Evolutionary conservation across 2,113 vertebrate species (phyloP), one percentile per base, ranked within the genome.

Genomic region (Ptilonorhynchus violaceus): DNA sequence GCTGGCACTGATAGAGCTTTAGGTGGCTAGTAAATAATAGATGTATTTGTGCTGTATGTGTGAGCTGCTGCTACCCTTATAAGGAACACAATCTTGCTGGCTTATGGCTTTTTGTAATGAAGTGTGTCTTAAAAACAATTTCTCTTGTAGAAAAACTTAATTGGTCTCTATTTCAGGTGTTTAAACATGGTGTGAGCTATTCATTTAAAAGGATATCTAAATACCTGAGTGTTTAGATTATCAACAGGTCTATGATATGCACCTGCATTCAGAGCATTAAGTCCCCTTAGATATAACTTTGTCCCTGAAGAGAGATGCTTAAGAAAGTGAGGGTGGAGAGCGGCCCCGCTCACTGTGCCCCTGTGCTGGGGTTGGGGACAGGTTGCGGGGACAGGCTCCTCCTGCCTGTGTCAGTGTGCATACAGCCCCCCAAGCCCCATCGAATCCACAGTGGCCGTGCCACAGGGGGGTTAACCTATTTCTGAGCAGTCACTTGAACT

Each of bases 11-110:
- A 86, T 74, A 81, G 75, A 96, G 78, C 85, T 75, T 79, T 70
- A 91, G 95, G 89, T 96, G 77, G 79, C 69, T 93, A 79, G 81
- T 95, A 95, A 97, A 95, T 95, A 97, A 90, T 88, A 89, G 95
- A 95, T 95, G 58, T 60, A 59, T 95, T 95, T 88, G 76, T 82
- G 39, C 69, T 94, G 35, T 64, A 46, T 60, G 56, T 81, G 73
- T 94, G 92, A 78, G 70, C 92, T 94, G 81, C 60, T 88, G 53
- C 76, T 93, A 30, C 11, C 15, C 80, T 6, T 53, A n/a, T 59
- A 53, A 46, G 58, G 81, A 77, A 63, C 6, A 33, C 37, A 72
- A 1, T 44, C 39, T 44, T 69, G 30, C 41, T 88, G 77, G 25
- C 66, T 69, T 70, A 31, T 20, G 28, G 56, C 49, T 78, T 85